A percentile compares a stretch with the other conserved stretches of the same genome.
Evolutionary conservation across 2,113 vertebrate genomes (phyloP).

Genomic region (Crotalus helleri): DNA sequence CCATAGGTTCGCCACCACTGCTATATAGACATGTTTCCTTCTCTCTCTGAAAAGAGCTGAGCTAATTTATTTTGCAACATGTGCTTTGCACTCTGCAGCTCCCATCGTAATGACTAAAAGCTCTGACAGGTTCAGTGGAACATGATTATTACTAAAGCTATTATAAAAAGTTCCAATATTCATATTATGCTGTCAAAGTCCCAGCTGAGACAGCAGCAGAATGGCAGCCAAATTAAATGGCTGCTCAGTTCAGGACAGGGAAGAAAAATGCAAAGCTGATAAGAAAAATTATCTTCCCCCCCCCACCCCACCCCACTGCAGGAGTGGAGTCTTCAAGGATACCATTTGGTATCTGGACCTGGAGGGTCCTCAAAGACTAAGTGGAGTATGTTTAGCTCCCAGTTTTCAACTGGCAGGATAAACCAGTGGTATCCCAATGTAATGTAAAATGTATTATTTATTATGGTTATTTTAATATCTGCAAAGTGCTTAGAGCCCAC

Average conservation of each 20-base stretch:
- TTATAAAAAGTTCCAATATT: background rate
- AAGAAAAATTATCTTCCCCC: background rate
- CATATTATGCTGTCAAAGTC: background rate
- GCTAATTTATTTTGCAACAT: background rate
- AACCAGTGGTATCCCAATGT: background rate
- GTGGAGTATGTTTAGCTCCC: background rate
- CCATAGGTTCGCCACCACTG: too few species aligned
- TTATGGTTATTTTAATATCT: background rate
- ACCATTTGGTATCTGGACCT: background rate
- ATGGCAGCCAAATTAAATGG: background rate
- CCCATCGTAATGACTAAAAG: background rate
- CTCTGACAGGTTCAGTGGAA: background rate
- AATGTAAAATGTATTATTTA: background rate
- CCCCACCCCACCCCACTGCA: background rate
- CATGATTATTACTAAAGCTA: background rate
- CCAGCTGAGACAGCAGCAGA: background rate
- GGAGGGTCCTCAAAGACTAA: background rate
- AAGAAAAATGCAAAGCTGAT: background rate
- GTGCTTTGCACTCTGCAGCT: background rate
- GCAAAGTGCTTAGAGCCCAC: background rate
- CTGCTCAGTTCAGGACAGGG: background rate
- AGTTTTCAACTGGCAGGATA: background rate
- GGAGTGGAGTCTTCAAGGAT: background rate
- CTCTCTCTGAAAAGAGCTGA: background rate
- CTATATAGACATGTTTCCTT: background rate